Evolutionary conservation across 2,888 invertebrate genomes (phyloP).

Genomic region (Rhagophthalmus giganteus): DNA sequence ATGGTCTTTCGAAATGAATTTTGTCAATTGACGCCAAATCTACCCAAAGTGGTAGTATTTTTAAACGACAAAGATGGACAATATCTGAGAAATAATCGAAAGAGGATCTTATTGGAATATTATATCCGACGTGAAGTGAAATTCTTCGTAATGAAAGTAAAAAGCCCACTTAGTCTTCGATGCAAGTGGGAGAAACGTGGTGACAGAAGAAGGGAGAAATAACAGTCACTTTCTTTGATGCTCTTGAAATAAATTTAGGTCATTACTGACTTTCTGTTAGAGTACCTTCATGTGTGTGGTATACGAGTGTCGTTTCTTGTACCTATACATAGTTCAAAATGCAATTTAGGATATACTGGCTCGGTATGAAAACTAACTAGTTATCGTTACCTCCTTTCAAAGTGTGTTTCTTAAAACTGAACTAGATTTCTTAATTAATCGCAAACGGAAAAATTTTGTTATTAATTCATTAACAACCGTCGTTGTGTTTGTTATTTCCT

Average conservation of each 20-base stretch:
- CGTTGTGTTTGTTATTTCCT: neutral
- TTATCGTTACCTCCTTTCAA: neutral
- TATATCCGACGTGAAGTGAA: constrained; percentile 9
- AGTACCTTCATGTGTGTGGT: constrained; percentile 26
- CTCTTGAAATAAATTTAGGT: constrained; percentile 53
- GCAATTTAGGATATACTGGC: constrained; percentile 31
- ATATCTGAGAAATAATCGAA: too few species aligned
- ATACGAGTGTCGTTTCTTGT: constrained; percentile 24
- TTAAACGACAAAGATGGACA: too few species aligned
- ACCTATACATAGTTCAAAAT: constrained; percentile 27
- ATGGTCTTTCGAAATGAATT: too few species aligned
- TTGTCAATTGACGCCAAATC: too few species aligned
- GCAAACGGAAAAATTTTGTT: neutral
- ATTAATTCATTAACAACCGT: neutral
- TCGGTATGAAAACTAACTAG: constrained; percentile 23
- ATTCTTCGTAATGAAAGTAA: constrained; percentile 50
- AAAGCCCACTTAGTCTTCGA: constrained; percentile 42
- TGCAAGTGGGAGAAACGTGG: constrained; percentile 52
- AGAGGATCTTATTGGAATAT: neutral
- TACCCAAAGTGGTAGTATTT: too few species aligned
- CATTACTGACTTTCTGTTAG: constrained; percentile 50
- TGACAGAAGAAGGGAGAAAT: constrained; percentile 42
- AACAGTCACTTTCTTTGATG: constrained; percentile 53
- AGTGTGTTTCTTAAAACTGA: neutral
- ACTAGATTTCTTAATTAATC: neutral